Base-by-base conservation (phyloP, 2,797 vertebrate genomes). In the Brotula barbata region DNA sequence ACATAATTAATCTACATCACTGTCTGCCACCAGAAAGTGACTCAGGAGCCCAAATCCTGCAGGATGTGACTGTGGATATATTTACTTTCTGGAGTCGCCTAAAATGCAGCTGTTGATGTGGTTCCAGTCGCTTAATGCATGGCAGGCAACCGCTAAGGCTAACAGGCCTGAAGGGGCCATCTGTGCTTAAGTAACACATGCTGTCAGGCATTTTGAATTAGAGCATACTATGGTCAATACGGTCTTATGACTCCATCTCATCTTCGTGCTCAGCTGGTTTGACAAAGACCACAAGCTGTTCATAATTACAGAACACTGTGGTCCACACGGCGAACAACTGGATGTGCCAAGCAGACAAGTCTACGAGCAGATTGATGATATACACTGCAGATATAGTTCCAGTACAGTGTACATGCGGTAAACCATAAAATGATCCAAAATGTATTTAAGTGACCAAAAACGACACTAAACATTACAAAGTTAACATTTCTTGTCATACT, bases 241-340 rank as follows among this genome's bases (percentile, higher is more conserved):
- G 50, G 39, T 46, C 28, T 57, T 67, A 48, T 50, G 66, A 60
- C 43, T 66, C 12, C 2, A 68, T 74, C 68, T 71, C 36, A 62
- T 73, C 52, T 36, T 64, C 43, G 58, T 64, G 68, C 68, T 69
- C 68, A 23, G 41, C 22, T 66, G 66, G 59, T 58, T 66, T 73
- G 57, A 75, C 53, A 64, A 46, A 62, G 52, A 69, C 47, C 44
- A 58, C 28, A 76, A 58, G 58, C 51, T 51, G 46, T 67, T 81
- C 39, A 50, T 73, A 73, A 80, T 75, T 60, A 69, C 14, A 11
- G 33, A 58, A 44, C n/a, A 64, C 12, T 40, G 42, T 44, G 15
- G 10, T 51, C 53, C 14, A 59, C 17, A 7, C 6, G n/a, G 31
- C 60, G 8, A 70, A 64, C 23, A 40, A 47, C 55, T 56, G n/a